Percentiles rank a stretch among this genome's conserved stretches.
Evolutionary conservation across 2,113 vertebrate genomes (phyloP).

Genomic region (Hyla sarda): DNA sequence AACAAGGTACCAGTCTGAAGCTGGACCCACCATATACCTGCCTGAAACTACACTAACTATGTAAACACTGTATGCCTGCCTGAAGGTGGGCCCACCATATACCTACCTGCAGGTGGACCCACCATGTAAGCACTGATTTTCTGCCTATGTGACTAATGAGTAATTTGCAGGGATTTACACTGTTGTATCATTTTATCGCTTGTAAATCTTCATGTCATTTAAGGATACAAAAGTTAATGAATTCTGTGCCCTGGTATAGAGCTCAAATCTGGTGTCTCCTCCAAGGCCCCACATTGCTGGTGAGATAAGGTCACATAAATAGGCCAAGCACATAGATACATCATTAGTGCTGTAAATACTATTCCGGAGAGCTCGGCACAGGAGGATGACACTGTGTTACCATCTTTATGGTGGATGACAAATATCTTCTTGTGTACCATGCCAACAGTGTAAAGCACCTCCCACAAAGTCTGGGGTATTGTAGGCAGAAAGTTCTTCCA

Average conservation of each 20-base stretch:
- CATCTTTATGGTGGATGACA: not conserved
- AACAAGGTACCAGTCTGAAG: no score
- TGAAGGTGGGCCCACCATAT: not conserved
- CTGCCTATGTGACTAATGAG: not conserved
- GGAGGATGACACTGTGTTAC: constrained; percentile 10
- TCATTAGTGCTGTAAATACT: constrained; percentile 41
- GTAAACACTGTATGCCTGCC: no score
- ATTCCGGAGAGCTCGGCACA: not conserved
- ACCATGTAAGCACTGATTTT: no score
- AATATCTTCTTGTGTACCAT: no score
- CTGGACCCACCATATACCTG: not conserved
- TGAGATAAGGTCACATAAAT: constrained; percentile 33
- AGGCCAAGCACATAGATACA: not conserved
- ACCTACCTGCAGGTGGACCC: not conserved
- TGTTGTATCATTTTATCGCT: not conserved
- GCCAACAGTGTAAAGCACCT: no score
- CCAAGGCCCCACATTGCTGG: constrained; percentile 7
- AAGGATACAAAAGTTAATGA: not conserved
- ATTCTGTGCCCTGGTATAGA: not conserved
- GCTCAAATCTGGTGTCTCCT: not conserved
- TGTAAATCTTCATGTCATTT: constrained; percentile 7
- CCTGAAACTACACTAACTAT: not conserved
- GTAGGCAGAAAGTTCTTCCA: no score
- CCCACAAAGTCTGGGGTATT: no score
- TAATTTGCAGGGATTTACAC: not conserved